Percentiles rank a stretch among this genome's conserved stretches.
phyloP scores from a whole-genome alignment of 2,888 invertebrate genomes.

The Scaptodrosophila latifasciaeformis region DNA sequence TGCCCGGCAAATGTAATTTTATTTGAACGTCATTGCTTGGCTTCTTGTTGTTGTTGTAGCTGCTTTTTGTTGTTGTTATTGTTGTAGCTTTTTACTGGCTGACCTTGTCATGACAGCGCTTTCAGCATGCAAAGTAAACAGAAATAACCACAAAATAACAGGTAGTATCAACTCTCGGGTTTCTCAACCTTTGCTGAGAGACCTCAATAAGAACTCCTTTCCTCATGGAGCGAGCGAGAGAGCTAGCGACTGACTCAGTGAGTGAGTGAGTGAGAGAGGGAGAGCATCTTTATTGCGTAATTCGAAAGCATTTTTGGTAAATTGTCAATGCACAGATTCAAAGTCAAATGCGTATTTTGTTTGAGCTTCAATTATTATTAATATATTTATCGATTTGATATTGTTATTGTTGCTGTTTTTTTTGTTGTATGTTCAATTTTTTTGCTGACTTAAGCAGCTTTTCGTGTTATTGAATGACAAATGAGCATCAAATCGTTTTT shows the following conservation, averaged over 20 bases:
- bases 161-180: too few relatives aligned
- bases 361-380: constrained; percentile 38
- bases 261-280: too few relatives aligned
- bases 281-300: too few relatives aligned
- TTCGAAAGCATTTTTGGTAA: constrained; percentile 1
- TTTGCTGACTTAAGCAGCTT: constrained; percentile 31
- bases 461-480: constrained; percentile 22
- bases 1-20: too few relatives aligned
- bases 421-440: background rate
- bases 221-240: too few relatives aligned
- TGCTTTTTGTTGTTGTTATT: background rate
- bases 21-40: too few relatives aligned
- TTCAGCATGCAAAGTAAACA: constrained; percentile 31
- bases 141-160: constrained; percentile 3
- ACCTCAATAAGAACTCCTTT: too few relatives aligned
- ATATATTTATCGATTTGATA: constrained; percentile 7
- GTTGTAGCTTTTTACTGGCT: constrained; percentile 21
- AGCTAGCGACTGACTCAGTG: too few relatives aligned
- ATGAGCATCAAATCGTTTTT: too few relatives aligned
- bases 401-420: background rate
- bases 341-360: constrained; percentile 47
- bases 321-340: constrained; percentile 14
- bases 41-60: constrained; percentile 4
- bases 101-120: constrained; percentile 34
- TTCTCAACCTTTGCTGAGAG: too few relatives aligned